Evolutionary conservation across 2,888 invertebrate species (phyloP), one percentile per base, ranked within the genome.

Genomic region (Thysanoteuthis rhombus): DNA sequence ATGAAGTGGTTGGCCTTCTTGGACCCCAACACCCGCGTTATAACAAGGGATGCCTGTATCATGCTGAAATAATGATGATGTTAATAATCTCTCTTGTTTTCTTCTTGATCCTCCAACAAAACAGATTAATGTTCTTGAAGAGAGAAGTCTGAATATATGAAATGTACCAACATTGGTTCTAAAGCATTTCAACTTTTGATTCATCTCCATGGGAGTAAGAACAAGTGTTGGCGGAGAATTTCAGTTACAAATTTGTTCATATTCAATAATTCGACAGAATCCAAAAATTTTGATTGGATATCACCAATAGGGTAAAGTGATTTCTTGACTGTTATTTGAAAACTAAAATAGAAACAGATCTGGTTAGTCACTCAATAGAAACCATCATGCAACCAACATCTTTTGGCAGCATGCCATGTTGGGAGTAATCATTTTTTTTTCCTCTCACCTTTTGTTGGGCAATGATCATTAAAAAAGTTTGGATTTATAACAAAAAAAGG

Each of bases 131-230:
- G 52, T 52, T 52, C 52, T 52, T 75, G 75, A 75, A 75, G 16
- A 75, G n/a, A 75, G 36, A 75, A n/a, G 25, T 28, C 58, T n/a
- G 19, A 75, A n/a, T n/a, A 75, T n/a, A n/a, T n/a, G n/a, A n/a
- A 75, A 75, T 10, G 75, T 12, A n/a, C n/a, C 75, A 75, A 16
- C 75, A 75, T 75, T n/a, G n/a, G n/a, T 16, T n/a, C 12, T 19
- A n/a, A 25, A 58, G 58, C 58, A 32, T 32, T 32, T 58, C 58
- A 58, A 58, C 58, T 16, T 75, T n/a, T n/a, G 12, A 75, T 10
- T 12, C n/a, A 92, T 92, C 92, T 42, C 92, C 92, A 92, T 42
- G n/a, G 40, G 90, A 90, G 90, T 40, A 90, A 90, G 90, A 90
- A 90, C 90, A 90, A 90, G 45, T 42, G 45, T 45, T 92, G 19